Evolutionary conservation across 2,113 vertebrate species (phyloP).

Genomic region (Dipodomys ordii): DNA sequence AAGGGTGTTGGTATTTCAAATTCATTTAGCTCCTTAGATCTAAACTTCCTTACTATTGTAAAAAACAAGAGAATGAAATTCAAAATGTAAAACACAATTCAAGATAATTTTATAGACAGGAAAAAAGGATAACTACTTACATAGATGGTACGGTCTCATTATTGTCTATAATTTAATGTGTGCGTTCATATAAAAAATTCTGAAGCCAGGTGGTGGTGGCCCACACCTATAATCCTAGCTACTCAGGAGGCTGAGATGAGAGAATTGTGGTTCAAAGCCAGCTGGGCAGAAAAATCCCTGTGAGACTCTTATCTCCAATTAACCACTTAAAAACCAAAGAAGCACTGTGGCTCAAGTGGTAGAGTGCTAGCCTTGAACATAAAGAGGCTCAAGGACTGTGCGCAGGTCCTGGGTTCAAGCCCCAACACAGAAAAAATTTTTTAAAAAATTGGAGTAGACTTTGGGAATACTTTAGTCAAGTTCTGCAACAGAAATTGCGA

Average conservation of each 20-base stretch:
- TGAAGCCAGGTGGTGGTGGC: too few relatives aligned
- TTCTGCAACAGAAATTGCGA: constrained; percentile 2
- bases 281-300: too few relatives aligned
- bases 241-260: too few relatives aligned
- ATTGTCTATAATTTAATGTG: background rate
- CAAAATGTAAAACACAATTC: background rate
- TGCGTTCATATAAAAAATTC: background rate
- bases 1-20: background rate
- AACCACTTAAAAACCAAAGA: too few relatives aligned
- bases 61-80: background rate
- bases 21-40: background rate
- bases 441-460: background rate
- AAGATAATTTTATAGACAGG: background rate
- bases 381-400: too few relatives aligned
- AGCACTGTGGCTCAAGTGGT: too few relatives aligned
- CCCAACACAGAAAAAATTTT: background rate
- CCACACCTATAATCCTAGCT: too few relatives aligned
- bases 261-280: too few relatives aligned
- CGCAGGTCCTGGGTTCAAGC: too few relatives aligned
- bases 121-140: background rate
- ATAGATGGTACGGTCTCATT: background rate
- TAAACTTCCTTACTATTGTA: background rate
- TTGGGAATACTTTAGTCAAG: background rate
- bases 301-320: too few relatives aligned
- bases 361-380: too few relatives aligned